Evolutionary conservation across 2,113 vertebrate species (phyloP).

Genomic region (Nothocercus nigrocapillus): DNA sequence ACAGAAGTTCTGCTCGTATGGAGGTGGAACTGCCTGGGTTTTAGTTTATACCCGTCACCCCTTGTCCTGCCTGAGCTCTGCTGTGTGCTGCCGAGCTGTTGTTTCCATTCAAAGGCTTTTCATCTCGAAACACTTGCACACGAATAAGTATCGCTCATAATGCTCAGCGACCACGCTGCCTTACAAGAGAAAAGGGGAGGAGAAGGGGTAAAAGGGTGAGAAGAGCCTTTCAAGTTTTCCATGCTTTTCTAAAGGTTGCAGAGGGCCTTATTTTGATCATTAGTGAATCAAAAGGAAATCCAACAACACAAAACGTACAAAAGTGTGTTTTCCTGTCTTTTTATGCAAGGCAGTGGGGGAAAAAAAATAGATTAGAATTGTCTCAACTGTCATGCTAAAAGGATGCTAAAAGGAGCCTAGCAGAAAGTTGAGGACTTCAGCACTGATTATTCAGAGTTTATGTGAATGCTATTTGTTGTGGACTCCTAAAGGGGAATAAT

Average conservation of each 20-base stretch:
- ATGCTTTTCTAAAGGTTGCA: not conserved
- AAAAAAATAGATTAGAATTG: not conserved
- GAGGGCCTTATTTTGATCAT: not conserved
- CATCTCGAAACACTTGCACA: constrained; percentile 21
- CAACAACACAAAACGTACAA: not conserved
- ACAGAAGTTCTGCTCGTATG: too few relatives aligned
- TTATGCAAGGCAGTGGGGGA: not conserved
- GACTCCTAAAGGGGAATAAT: not conserved
- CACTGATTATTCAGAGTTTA: not conserved
- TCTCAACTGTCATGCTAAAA: not conserved
- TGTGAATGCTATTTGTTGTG: not conserved
- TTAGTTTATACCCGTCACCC: too few relatives aligned
- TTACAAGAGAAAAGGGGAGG: not conserved
- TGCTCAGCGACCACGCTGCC: not conserved
- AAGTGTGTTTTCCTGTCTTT: not conserved
- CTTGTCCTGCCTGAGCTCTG: not conserved
- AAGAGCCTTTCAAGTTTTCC: constrained; percentile 13
- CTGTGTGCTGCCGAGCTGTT: not conserved
- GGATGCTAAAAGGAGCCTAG: not conserved
- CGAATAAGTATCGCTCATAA: not conserved
- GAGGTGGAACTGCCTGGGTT: too few relatives aligned
- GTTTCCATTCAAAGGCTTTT: constrained; percentile 38
- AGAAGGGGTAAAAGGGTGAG: not conserved
- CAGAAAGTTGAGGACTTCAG: not conserved
- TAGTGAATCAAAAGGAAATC: constrained; percentile 21